A percentile compares a stretch with the other conserved stretches of the same genome.
Conservation (phyloP, 2,888 invertebrate genomes). For the Argyresthia goedartella region DNA sequence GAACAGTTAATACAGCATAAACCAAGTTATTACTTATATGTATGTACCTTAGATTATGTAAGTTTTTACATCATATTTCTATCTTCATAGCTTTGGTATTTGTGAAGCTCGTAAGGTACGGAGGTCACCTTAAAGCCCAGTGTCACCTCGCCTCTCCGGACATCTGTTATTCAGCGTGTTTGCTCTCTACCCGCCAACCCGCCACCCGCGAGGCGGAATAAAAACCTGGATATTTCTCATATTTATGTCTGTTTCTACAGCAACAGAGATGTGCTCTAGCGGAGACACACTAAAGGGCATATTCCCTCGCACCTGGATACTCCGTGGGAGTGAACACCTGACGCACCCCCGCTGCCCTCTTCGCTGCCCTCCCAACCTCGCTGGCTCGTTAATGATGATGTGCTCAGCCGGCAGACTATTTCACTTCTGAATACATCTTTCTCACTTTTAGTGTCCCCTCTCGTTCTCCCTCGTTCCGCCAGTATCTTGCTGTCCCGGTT, state of each 20-base stretch:
- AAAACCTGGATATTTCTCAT: slow-evolving; percentile 67
- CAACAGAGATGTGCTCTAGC: slow-evolving; percentile 17
- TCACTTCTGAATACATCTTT: slow-evolving; percentile 77
- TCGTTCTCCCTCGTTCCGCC: slow-evolving; percentile 29
- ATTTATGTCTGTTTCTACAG: slow-evolving; percentile 59
- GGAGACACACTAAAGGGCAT: slow-evolving; percentile 44
- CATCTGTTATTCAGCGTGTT: slow-evolving; percentile 52
- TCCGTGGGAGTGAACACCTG: slow-evolving; percentile 72
- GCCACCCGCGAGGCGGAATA: slow-evolving; percentile 45
- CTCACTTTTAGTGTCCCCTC: slow-evolving; percentile 66
- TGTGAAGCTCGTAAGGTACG: not conserved
- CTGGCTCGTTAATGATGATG: slow-evolving; percentile 85
- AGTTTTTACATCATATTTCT: too few species aligned
- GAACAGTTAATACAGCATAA: not conserved
- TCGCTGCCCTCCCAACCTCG: slow-evolving; percentile 69
- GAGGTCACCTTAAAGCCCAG: slow-evolving; percentile 19
- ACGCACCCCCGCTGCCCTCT: slow-evolving; percentile 69
- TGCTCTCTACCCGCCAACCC: slow-evolving; percentile 24
- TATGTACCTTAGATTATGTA: too few species aligned
- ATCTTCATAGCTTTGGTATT: not conserved
- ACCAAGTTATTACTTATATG: not conserved
- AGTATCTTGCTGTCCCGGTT: slow-evolving; percentile 42
- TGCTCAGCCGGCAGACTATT: slow-evolving; percentile 82
- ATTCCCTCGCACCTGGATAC: slow-evolving; percentile 53
- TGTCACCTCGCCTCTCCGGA: slow-evolving; percentile 53